Percentiles rank a stretch among this genome's conserved stretches.
phyloP scores from a whole-genome alignment of 2,888 invertebrate species.

The Leptinotarsa haldemani region DNA sequence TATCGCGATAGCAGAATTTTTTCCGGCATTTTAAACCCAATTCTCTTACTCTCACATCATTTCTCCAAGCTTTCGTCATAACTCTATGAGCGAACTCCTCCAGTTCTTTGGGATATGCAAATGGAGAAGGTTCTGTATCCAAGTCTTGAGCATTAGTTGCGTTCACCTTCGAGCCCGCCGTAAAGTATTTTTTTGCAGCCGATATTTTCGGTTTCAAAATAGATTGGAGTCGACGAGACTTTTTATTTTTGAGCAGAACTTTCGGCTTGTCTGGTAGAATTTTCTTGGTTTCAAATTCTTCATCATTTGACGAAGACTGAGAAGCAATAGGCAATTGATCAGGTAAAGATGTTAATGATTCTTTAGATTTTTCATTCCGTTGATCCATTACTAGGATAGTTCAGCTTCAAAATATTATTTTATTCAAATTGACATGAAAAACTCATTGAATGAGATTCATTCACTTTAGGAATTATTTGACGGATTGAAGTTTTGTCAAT shows the following conservation, averaged over 20 bases:
- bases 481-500: constrained; percentile 27
- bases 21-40: constrained; percentile 57
- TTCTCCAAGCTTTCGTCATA: constrained; percentile 62
- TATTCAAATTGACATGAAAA: background rate
- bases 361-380: constrained; percentile 15
- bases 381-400: background rate
- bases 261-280: background rate
- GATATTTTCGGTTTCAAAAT: constrained; percentile 37
- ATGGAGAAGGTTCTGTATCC: constrained; percentile 63
- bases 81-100: constrained; percentile 65
- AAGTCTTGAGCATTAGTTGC: constrained; percentile 41
- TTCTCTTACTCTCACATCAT: constrained; percentile 57
- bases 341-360: constrained; percentile 42
- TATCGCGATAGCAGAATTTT: constrained; percentile 59
- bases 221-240: constrained; percentile 17
- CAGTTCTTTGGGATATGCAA: constrained; percentile 63
- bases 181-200: constrained; percentile 45
- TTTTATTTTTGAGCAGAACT: constrained; percentile 23
- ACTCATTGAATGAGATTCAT: background rate
- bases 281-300: background rate
- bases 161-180: constrained; percentile 44
- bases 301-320: constrained; percentile 26
- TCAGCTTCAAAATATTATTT: background rate
- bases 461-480: constrained; percentile 4
- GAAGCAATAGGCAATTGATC: constrained; percentile 40